phyloP scores from a whole-genome alignment of 2,113 vertebrate genomes.

The Rhinolophus ferrumequinum region DNA sequence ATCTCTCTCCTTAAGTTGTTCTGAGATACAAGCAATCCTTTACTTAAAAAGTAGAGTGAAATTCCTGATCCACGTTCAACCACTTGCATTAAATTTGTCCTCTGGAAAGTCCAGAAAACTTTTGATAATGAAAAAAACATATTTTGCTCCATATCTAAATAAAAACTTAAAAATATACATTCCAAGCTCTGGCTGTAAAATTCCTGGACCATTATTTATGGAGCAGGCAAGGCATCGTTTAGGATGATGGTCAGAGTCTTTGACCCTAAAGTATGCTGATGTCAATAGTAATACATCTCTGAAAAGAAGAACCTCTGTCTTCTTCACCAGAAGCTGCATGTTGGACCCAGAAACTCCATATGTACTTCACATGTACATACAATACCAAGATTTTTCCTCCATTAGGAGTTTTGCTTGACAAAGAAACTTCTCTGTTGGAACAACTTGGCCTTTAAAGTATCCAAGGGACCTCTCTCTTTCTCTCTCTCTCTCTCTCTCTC shows the following conservation, averaged over 20 bases:
- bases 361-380: neutral
- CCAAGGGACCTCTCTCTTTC: neutral
- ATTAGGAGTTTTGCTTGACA: neutral
- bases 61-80: neutral
- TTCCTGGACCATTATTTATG: neutral
- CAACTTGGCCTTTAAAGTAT: neutral
- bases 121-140: neutral
- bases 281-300: neutral
- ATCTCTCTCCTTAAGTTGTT: neutral
- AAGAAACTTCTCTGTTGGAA: neutral
- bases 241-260: neutral
- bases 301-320: neutral
- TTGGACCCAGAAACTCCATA: neutral
- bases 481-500: neutral
- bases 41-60: neutral
- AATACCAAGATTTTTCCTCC: neutral
- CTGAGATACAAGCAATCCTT: neutral
- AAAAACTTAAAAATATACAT: neutral
- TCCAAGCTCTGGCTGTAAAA: neutral
- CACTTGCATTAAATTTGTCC: neutral
- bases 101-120: neutral
- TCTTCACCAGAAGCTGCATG: neutral
- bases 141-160: slow-evolving; percentile 8
- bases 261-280: neutral
- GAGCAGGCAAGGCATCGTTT: neutral